Base-by-base conservation (phyloP, 2,888 invertebrate species). In the Dryocosmus kuriphilus region DNA sequence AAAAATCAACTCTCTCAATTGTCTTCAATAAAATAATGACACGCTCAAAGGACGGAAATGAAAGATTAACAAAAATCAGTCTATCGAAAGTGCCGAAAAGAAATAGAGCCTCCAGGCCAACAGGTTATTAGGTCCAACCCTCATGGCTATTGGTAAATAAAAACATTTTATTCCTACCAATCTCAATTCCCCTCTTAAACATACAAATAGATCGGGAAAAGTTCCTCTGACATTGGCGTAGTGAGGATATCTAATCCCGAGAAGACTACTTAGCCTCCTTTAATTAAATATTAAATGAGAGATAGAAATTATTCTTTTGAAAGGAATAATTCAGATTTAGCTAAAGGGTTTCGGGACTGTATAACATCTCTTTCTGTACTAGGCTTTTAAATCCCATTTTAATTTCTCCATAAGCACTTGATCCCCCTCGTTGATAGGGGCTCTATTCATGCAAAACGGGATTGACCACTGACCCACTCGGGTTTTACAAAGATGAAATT, bases 381-480 rank as follows among this genome's bases (percentile, higher is more conserved):
- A 51, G 27, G 79, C 77, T 79, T 73, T 81, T 76, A 74, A 79
- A 82, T 79, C 80, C 81, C 79, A 79, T 86, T 87, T 87, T 86
- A 88, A 88, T 88, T 85, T 86, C 83, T 78, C 84, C 82, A 79
- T 83, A 81, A 85, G 84, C 80, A 82, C 84, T 86, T 88, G 87
- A 90, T 89, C 88, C 85, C 84, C 84, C 75, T 79, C 62, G 81
- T 82, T 79, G 81, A 86, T 85, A 82, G 87, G 83, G 85, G 83
- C 84, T 81, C 86, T 80, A 82, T 81, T 82, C 83, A 83, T 85
- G 84, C 83, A 84, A 84, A 85, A 57, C 24, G 77, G 85, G 88
- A 78, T 87, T 86, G 84, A 83, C 86, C 86, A 86, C 79, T 88
- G 88, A 88, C 88, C 88, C 87, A 88, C 81, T 87, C 81, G 88